Evolutionary conservation across 2,888 invertebrate genomes (phyloP).

Genomic region (Caradrina kadenii): DNA sequence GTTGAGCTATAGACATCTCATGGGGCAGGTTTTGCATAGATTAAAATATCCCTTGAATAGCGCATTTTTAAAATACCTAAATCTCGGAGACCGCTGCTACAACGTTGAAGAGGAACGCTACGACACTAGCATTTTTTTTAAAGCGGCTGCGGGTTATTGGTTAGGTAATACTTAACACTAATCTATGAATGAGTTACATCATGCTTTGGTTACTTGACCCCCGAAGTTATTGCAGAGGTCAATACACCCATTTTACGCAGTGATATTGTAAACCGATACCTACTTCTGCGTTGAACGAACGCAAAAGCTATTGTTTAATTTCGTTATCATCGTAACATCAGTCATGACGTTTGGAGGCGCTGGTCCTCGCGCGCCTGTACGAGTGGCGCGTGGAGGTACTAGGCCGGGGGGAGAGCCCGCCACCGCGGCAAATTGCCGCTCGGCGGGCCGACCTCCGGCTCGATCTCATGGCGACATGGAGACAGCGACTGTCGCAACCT

Average conservation of each 20-base stretch:
- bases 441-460: too few relatives aligned
- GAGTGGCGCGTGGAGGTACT: too few relatives aligned
- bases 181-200: conserved; percentile 4
- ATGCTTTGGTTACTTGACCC: background rate
- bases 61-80: background rate
- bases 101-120: background rate
- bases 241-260: conserved; percentile 15
- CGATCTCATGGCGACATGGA: too few relatives aligned
- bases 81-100: conserved; percentile 12
- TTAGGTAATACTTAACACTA: background rate
- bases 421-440: too few relatives aligned
- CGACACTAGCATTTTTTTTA: background rate
- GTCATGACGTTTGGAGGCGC: conserved; percentile 10
- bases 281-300: background rate
- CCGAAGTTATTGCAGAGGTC: conserved; percentile 5
- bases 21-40: background rate
- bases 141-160: background rate
- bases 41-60: background rate
- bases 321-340: conserved; percentile 6
- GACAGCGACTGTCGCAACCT: too few relatives aligned
- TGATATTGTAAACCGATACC: background rate
- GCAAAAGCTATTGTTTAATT: conserved; percentile 13
- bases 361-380: too few relatives aligned
- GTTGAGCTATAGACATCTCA: background rate
- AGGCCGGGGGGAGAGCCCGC: too few relatives aligned